Evolutionary conservation across 1,140 invertebrate genomes (phyloP).

Genomic region (Megalonaias nervosa): DNA sequence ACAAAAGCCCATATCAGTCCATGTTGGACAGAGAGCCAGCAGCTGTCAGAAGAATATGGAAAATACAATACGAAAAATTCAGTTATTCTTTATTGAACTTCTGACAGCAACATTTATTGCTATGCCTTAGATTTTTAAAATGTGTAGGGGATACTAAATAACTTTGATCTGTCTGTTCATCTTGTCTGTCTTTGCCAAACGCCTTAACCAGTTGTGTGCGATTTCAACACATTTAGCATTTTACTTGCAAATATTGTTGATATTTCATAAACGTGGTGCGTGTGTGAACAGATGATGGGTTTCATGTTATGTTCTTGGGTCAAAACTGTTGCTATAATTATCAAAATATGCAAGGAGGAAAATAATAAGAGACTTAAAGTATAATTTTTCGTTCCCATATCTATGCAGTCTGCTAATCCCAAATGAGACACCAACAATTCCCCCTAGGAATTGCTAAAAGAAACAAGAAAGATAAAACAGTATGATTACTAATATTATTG

Average conservation of each 20-base stretch:
- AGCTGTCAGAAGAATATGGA: slow-evolving; percentile 44
- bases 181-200: slow-evolving; percentile 12
- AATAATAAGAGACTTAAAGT: background rate
- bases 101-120: background rate
- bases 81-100: background rate
- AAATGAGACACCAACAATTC: slow-evolving; percentile 4
- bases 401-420: slow-evolving; percentile 1
- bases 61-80: background rate
- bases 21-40: slow-evolving; percentile 49
- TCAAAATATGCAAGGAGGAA: background rate
- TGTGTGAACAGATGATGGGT: background rate
- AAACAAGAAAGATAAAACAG: background rate
- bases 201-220: slow-evolving; percentile 22
- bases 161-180: background rate
- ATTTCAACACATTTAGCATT: slow-evolving; percentile 11
- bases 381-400: slow-evolving; percentile 15
- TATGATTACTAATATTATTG: background rate
- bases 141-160: background rate
- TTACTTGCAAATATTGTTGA: slow-evolving; percentile 16
- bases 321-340: background rate
- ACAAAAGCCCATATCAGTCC: slow-evolving; percentile 53
- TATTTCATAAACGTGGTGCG: slow-evolving; percentile 3
- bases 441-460: slow-evolving; percentile 7
- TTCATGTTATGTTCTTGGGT: background rate
- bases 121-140: background rate